phyloP scores from a whole-genome alignment of 2,113 vertebrate species.

The Chionomys nivalis region DNA sequence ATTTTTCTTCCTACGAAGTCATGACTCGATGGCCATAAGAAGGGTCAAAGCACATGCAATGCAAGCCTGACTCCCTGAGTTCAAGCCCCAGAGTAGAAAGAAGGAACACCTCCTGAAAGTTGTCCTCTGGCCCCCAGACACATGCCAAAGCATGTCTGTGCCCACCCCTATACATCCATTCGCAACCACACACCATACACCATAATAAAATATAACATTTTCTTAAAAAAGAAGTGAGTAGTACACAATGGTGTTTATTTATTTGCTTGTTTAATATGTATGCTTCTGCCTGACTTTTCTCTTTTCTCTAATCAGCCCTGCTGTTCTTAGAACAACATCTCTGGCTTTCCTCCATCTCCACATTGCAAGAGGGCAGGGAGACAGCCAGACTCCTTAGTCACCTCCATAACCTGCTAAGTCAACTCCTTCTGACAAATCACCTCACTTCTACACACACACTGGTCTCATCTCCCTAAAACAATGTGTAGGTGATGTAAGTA shows the following conservation, averaged over 20 bases:
- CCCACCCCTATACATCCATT: not conserved
- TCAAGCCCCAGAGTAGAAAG: not conserved
- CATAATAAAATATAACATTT: not conserved
- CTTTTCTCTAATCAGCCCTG: not conserved
- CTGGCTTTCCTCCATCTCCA: not conserved
- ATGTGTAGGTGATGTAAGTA: not conserved
- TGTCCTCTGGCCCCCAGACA: not conserved
- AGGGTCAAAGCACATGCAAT: not conserved
- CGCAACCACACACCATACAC: too few species aligned
- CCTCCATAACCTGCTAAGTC: not conserved
- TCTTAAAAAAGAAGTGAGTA: not conserved
- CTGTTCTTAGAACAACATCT: not conserved
- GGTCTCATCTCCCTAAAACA: not conserved
- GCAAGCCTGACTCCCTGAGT: not conserved
- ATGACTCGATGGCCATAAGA: not conserved
- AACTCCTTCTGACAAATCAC: not conserved
- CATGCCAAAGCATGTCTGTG: not conserved
- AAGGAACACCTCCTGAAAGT: not conserved
- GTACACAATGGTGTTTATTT: not conserved
- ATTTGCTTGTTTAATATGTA: not conserved
- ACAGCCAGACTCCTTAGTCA: not conserved
- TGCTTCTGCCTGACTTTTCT: not conserved
- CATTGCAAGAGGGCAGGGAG: not conserved
- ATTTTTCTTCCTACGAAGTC: constrained; percentile 66
- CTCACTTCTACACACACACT: not conserved